Conservation (phyloP, 2,888 invertebrate species). For the Trisateles emortualis region DNA sequence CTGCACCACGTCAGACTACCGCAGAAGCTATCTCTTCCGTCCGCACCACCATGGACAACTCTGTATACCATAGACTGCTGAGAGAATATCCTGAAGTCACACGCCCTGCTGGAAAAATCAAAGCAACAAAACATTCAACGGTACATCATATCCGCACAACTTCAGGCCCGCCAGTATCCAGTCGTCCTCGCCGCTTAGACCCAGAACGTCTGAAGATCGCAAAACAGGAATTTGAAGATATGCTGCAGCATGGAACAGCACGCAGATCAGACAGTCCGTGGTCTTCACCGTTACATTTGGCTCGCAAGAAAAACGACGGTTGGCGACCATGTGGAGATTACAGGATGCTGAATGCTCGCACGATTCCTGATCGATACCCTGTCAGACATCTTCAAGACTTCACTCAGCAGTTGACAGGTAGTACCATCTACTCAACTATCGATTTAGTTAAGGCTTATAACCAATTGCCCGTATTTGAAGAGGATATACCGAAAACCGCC, state of each 20-base stretch:
- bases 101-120: constrained; percentile 29
- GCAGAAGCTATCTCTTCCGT: constrained; percentile 19
- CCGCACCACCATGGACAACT: constrained; percentile 16
- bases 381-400: constrained; percentile 12
- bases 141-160: constrained; percentile 42
- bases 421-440: constrained; percentile 4
- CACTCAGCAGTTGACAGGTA: background rate
- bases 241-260: constrained; percentile 43
- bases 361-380: no score
- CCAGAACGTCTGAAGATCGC: constrained; percentile 51
- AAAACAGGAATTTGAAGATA: constrained; percentile 48
- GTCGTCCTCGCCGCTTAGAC: constrained; percentile 49
- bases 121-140: constrained; percentile 16
- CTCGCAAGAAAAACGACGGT: constrained; percentile 1
- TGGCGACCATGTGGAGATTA: constrained; percentile 8
- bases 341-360: constrained; percentile 3
- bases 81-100: constrained; percentile 18
- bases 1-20: constrained; percentile 3
- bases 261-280: no score
- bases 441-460: background rate
- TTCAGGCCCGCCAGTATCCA: constrained; percentile 45
- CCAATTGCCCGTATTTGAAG: no score
- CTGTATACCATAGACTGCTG: constrained; percentile 17
- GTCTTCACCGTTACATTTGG: background rate
- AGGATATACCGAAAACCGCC: background rate